Conservation (phyloP, 2,113 vertebrate genomes). For the Cervus canadensis region DNA sequence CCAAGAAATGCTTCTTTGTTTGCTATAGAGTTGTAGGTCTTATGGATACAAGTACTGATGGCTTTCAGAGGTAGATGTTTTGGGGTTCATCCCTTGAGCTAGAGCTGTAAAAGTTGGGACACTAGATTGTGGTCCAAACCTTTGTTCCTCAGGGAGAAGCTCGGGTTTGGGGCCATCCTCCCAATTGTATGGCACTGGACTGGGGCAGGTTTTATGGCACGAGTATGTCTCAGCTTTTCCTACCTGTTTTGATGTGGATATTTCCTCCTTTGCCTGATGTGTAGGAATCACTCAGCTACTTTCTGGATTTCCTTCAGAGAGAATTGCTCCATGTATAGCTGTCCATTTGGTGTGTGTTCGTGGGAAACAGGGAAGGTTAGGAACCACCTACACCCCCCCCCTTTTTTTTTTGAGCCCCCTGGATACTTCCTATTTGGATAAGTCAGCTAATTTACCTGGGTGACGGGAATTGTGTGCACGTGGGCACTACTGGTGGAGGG, state of each 20-base stretch:
- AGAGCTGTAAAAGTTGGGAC: background rate
- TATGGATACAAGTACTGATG: background rate
- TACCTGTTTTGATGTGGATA: background rate
- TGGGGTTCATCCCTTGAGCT: background rate
- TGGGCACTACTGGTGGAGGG: constrained; percentile 51
- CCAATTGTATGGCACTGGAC: background rate
- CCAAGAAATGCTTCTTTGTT: background rate
- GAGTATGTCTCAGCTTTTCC: background rate
- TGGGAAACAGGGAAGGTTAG: background rate
- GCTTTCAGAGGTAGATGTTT: background rate
- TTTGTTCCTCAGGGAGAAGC: background rate
- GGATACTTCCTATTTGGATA: constrained; percentile 32
- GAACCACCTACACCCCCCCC: background rate
- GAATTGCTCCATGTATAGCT: background rate
- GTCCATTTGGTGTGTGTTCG: background rate
- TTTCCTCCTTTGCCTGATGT: background rate
- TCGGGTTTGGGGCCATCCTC: background rate
- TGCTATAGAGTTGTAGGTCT: background rate
- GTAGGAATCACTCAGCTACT: background rate
- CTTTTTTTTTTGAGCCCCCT: background rate
- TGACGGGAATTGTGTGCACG: constrained; percentile 64
- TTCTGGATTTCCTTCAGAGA: background rate
- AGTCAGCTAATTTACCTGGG: constrained; percentile 44
- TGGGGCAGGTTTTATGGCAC: background rate
- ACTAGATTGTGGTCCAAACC: background rate